phyloP scores from a whole-genome alignment of 2,888 invertebrate genomes.

The Brenthis daphne region DNA sequence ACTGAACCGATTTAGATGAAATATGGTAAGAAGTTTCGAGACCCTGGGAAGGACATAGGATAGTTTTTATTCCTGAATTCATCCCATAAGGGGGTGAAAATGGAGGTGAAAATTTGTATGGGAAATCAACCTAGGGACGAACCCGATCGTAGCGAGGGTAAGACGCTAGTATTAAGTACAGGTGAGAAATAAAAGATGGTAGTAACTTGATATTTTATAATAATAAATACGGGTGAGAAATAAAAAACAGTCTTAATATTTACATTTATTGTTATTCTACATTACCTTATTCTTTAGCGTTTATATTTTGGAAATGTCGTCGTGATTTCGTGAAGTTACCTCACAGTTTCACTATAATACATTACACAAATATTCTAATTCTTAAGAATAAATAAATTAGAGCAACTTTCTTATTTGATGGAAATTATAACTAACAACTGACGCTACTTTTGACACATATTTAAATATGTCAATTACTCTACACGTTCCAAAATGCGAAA shows the following conservation, averaged over 20 bases:
- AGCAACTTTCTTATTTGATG: conserved; percentile 30
- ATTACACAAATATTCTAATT: conserved; percentile 53
- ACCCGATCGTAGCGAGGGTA: too few species aligned
- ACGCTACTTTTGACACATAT: conserved; percentile 18
- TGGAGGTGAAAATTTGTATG: too few species aligned
- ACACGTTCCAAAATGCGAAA: conserved; percentile 15
- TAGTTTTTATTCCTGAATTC: too few species aligned
- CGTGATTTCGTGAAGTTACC: conserved; percentile 36
- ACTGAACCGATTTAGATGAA: too few species aligned
- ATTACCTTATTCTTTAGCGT: conserved; percentile 45
- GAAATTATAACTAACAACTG: conserved; percentile 27
- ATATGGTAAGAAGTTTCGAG: too few species aligned
- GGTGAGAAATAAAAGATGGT: conserved; percentile 37
- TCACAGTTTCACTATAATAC: conserved; percentile 43
- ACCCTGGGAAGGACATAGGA: too few species aligned
- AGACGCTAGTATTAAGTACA: too few species aligned
- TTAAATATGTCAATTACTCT: conserved; percentile 5
- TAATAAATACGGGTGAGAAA: conserved; percentile 40
- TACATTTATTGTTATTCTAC: conserved; percentile 58
- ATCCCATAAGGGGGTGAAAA: too few species aligned
- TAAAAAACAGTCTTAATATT: conserved; percentile 51
- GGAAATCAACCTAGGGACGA: too few species aligned
- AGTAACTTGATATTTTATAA: conserved; percentile 49
- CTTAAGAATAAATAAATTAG: conserved; percentile 63
- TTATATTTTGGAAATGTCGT: conserved; percentile 48